Base-by-base conservation (phyloP, 2,888 invertebrate genomes). In the Ectobius pallidus region DNA sequence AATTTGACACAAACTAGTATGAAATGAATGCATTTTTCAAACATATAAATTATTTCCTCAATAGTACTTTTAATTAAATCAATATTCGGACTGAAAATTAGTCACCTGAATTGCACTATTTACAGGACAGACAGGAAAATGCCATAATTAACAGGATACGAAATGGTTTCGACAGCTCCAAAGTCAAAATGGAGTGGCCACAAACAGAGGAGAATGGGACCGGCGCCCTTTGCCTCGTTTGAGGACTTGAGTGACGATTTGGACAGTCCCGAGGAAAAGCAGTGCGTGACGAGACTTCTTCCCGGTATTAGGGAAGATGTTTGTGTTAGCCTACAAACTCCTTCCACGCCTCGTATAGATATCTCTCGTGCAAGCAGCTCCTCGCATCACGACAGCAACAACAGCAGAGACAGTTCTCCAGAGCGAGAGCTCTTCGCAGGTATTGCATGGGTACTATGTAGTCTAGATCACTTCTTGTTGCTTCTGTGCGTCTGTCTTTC, bases 141-240 rank as follows among this genome's bases (percentile, higher is more conserved):
- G 58, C 58, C 25, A 25, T 22, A 2, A 6, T 52, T 22, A n/a
- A 3, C 52, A 20, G 20, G 52, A 25, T 7, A 52, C 27, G 58
- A 58, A 32, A 58, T 58, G 58, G 58, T 25, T n/a, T 58, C 65
- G 32, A 34, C 74, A 11, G 69, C 69, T 22, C 74, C 68, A 20
- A 75, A 72, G 74, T 61, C 70, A 63, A 76, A 75, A 63, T 55
- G 73, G 18, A 74, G 76, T 62, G 77, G 78, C 71, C 78, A 78
- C 75, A 76, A 79, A 79, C 92, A 92, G 86, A 89, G 90, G 86
- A 91, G 93, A 84, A 91, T 93, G 87, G 95, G 95, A 82, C 94
- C 95, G 82, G 96, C 96, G 81, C 96, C 96, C 82, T 93, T 96
- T 84, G 96, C 96, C 82, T 96, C 95, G 80, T 94, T 96, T 86